These are phyloP conservation scores for Cataglyphis albicans DNA, from an alignment of 2,888 invertebrate genomes.

Conservation along the genomic window DNA sequence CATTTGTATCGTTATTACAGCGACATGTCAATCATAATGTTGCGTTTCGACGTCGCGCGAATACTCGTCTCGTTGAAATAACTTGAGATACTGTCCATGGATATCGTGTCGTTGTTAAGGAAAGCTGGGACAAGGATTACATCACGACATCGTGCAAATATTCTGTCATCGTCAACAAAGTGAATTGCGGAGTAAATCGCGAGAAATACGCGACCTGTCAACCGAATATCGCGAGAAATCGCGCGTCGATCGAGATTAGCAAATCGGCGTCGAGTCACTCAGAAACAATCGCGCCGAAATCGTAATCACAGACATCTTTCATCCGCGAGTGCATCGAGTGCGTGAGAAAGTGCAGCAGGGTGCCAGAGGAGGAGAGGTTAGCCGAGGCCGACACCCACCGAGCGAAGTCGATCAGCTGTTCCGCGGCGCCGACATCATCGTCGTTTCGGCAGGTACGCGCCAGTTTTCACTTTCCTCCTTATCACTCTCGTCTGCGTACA, in stretches of 20 bases:
- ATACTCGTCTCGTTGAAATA: background rate
- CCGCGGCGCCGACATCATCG: conserved; percentile 64
- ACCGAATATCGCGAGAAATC: background rate
- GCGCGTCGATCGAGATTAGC: background rate
- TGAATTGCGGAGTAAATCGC: background rate
- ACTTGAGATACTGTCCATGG: background rate
- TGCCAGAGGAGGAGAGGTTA: conserved; percentile 64
- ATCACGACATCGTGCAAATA: background rate
- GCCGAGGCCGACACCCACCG: conserved; percentile 72
- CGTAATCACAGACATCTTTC: background rate
- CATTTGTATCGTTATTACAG: background rate
- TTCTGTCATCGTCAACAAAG: background rate
- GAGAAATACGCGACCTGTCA: background rate
- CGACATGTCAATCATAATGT: background rate
- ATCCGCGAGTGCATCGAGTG: conserved; percentile 36
- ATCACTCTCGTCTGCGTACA: background rate
- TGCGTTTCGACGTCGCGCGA: background rate
- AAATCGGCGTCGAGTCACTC: background rate
- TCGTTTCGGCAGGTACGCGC: conserved; percentile 43
- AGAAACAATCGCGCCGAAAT: background rate
- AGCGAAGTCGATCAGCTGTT: conserved; percentile 76
- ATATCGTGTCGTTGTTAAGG: background rate
- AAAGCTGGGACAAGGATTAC: background rate
- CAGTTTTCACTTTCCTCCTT: conserved; percentile 56
- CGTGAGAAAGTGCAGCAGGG: conserved; percentile 42